These are phyloP conservation scores for Drosophila nannoptera DNA, from an alignment of 1,140 invertebrate species.

Conservation along the genomic window DNA sequence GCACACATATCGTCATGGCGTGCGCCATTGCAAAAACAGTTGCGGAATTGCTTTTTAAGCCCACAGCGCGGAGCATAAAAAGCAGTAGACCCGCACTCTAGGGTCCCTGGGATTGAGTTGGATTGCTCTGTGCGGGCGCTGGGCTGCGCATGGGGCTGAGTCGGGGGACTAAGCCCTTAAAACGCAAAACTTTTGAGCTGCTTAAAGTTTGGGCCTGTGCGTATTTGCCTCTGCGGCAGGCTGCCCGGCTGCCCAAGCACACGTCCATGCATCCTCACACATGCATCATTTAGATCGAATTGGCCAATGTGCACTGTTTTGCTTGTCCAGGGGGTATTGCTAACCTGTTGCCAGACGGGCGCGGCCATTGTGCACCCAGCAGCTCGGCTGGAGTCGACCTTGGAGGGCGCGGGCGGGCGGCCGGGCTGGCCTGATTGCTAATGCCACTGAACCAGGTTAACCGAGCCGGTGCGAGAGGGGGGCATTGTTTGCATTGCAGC, in stretches of 20 bases:
- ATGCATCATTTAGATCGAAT: conserved; percentile 30
- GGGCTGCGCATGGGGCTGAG: conserved; percentile 1
- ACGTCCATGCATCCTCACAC: conserved; percentile 4
- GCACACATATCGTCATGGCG: conserved; percentile 38
- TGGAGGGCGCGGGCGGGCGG: conserved; percentile 26
- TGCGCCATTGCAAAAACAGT: conserved; percentile 67
- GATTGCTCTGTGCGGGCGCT: conserved; percentile 16
- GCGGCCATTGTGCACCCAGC: conserved; percentile 27
- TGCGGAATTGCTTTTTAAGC: conserved; percentile 77
- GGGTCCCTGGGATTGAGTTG: conserved; percentile 52
- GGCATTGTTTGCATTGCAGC: conserved; percentile 67
- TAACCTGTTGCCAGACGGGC: conserved; percentile 61
- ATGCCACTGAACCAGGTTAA: not conserved
- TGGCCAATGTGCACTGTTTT: conserved; percentile 43
- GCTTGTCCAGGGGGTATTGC: conserved; percentile 37
- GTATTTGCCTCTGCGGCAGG: conserved; percentile 66
- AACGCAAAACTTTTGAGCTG: conserved; percentile 75
- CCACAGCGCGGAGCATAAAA: conserved; percentile 70
- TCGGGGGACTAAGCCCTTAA: conserved; percentile 63
- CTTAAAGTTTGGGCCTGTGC: conserved; percentile 64
- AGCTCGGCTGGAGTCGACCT: conserved; percentile 46
- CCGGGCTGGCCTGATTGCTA: not conserved
- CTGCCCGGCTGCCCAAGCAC: conserved; percentile 17
- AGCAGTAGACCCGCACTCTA: conserved; percentile 53
- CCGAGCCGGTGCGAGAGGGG: not conserved